A percentile compares a stretch with the other conserved stretches of the same genome.
Conservation (phyloP, 1,140 invertebrate genomes). For the Penaeus chinensis region DNA sequence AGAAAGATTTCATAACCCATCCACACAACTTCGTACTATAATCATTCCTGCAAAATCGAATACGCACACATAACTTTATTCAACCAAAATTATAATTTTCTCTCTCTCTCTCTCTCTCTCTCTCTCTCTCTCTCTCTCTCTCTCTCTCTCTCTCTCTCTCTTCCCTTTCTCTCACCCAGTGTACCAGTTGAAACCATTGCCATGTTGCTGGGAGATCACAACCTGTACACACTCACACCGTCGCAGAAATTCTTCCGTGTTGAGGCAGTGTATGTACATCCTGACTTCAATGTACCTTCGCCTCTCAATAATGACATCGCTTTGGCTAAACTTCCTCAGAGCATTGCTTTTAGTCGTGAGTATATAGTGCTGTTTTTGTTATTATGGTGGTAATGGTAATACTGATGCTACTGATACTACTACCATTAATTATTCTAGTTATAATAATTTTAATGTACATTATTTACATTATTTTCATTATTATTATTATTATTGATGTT, state of each 20-base stretch:
- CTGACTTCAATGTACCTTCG: conserved; percentile 60
- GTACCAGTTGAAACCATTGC: conserved; percentile 36
- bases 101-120: not conserved
- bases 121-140: not conserved
- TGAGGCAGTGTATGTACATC: conserved; percentile 50
- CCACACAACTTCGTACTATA: too few species aligned
- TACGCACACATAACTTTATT: not conserved
- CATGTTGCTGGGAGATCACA: conserved; percentile 62
- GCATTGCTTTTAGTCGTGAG: conserved; percentile 50
- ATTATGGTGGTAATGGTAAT: too few species aligned
- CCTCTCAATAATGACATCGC: conserved; percentile 62
- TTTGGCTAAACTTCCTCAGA: conserved; percentile 40
- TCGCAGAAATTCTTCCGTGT: conserved; percentile 61
- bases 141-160: not conserved
- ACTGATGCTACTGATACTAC: too few species aligned
- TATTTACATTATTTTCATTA: too few species aligned
- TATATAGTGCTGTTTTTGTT: not conserved
- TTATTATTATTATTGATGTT: too few species aligned
- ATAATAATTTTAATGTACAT: too few species aligned
- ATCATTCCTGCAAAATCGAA: not conserved
- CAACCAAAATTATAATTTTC: not conserved
- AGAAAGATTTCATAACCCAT: too few species aligned
- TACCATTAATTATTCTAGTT: too few species aligned
- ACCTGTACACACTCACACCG: conserved; percentile 56
- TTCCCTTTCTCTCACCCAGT: conserved; percentile 1